Percentiles rank a stretch among this genome's conserved stretches.
These are phyloP conservation scores for Aricia agestis DNA, from an alignment of 1,140 invertebrate species.

Conservation along the genomic window DNA sequence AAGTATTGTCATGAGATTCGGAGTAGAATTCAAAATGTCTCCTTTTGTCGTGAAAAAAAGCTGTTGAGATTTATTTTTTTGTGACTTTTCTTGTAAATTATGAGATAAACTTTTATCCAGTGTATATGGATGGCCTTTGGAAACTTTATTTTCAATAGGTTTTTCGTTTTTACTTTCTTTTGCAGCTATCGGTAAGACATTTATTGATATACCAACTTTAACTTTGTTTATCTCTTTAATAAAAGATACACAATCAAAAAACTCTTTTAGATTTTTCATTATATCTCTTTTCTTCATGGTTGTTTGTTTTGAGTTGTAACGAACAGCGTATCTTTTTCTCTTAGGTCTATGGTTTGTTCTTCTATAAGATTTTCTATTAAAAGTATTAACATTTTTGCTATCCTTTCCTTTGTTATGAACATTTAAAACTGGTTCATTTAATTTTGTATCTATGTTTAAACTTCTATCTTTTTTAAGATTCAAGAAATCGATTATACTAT, in stretches of 20 bases:
- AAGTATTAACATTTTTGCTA: not conserved
- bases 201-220: constrained; percentile 49
- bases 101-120: not conserved
- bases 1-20: constrained; percentile 48
- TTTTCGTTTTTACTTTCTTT: constrained; percentile 18
- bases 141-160: constrained; percentile 14
- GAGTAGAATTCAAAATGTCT: constrained; percentile 14
- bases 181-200: constrained; percentile 30
- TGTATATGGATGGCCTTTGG: not conserved
- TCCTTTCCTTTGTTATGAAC: not conserved
- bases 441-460: constrained; percentile 24
- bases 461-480: not conserved
- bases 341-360: not conserved
- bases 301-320: constrained; percentile 33
- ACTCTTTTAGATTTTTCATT: constrained; percentile 40
- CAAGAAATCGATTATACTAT: not conserved
- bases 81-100: not conserved
- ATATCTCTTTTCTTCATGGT: constrained; percentile 14
- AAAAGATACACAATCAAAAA: constrained; percentile 45
- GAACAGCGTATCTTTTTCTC: not conserved
- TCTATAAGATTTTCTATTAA: not conserved
- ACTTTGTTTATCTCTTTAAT: constrained; percentile 37
- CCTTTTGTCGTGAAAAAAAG: not conserved
- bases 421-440: not conserved
- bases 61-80: constrained; percentile 8